phyloP scores from a whole-genome alignment of 2,113 vertebrate species.

The Tonatia bakeri region DNA sequence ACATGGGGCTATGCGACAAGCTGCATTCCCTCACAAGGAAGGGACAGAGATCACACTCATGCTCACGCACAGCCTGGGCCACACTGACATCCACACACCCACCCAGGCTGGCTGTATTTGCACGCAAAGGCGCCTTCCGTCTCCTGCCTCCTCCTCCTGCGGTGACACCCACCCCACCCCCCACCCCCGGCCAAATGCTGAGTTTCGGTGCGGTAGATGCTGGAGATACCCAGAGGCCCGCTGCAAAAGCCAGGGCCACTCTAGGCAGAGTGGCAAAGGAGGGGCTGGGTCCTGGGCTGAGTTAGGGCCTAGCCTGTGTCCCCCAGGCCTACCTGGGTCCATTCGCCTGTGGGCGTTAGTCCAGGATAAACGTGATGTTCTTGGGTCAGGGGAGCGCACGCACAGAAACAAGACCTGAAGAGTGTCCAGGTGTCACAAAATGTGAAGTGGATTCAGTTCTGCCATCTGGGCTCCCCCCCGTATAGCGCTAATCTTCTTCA shows the following conservation, averaged over 20 bases:
- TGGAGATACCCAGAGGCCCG: not conserved
- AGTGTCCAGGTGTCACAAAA: not conserved
- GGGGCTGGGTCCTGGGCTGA: not conserved
- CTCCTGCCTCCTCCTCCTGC: not conserved
- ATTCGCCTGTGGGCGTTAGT: not conserved
- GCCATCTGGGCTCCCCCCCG: not conserved
- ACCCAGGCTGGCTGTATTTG: not conserved
- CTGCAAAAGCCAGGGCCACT: not conserved
- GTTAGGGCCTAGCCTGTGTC: not conserved
- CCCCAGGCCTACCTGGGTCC: not conserved
- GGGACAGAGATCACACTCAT: not conserved
- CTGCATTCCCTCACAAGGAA: fast-evolving
- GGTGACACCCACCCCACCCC: not conserved
- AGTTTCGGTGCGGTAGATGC: not conserved
- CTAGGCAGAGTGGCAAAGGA: not conserved
- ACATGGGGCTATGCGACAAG: not conserved
- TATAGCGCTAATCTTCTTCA: not conserved
- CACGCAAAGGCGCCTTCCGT: too few relatives aligned
- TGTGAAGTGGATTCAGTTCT: not conserved
- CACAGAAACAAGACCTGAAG: not conserved
- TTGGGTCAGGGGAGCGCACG: not conserved
- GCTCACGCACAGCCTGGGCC: not conserved
- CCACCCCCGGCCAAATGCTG: not conserved
- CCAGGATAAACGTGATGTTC: not conserved
- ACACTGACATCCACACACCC: not conserved